Evolutionary conservation across 2,113 vertebrate species (phyloP).

Genomic region (Salvator merianae): DNA sequence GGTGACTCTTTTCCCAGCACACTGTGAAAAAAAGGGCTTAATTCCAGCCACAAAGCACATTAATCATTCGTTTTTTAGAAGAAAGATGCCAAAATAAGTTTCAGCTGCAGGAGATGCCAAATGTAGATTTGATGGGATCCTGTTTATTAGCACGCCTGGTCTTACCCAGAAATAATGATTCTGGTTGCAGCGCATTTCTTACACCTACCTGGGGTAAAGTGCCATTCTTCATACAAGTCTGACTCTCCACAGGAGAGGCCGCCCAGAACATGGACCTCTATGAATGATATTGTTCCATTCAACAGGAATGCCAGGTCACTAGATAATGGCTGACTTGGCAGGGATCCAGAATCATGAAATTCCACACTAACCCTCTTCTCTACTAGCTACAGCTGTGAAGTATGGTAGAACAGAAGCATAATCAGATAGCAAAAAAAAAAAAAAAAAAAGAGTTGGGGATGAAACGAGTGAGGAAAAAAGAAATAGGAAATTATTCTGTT

Average conservation of each 20-base stretch:
- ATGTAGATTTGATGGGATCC: constrained; percentile 4
- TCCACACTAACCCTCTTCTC: constrained; percentile 52
- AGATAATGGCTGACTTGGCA: constrained; percentile 56
- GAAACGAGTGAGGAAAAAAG: constrained; percentile 19
- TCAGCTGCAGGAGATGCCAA: constrained; percentile 19
- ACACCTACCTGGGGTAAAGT: constrained; percentile 24
- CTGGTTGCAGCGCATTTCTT: constrained; percentile 5
- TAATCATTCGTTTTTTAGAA: background rate
- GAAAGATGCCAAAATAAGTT: constrained; percentile 14
- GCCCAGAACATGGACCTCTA: constrained; percentile 32
- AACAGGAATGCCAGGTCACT: constrained; percentile 41
- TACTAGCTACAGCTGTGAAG: constrained; percentile 36
- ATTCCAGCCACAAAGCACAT: background rate
- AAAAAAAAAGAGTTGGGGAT: constrained; percentile 44
- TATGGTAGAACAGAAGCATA: constrained; percentile 32
- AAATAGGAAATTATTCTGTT: constrained; percentile 65
- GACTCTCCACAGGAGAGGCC: constrained; percentile 24
- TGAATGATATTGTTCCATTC: constrained; percentile 54
- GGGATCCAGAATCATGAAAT: constrained; percentile 44
- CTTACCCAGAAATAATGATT: constrained; percentile 28
- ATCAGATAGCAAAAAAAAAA: constrained; percentile 20
- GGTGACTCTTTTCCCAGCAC: background rate
- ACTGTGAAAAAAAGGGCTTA: background rate
- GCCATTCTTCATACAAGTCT: constrained; percentile 41
- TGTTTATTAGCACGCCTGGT: constrained; percentile 10